Base-by-base conservation (phyloP, 2,113 vertebrate species). In the Phylloscopus trochiloides region DNA sequence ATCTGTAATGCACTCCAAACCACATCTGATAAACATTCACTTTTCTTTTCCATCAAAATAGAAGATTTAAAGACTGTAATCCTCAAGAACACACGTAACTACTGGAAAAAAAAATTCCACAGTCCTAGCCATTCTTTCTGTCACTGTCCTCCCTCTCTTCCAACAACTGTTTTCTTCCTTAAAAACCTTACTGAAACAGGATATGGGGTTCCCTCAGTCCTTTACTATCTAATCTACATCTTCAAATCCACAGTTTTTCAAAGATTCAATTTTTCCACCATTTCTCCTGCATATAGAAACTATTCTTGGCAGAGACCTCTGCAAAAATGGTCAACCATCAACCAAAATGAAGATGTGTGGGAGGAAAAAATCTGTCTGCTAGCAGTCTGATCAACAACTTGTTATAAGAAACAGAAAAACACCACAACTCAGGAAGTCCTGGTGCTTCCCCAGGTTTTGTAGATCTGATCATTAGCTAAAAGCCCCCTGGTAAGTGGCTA, bases 331-430 rank as follows among this genome's bases (percentile, higher is more conserved):
- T 76, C 40, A 79, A 52, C 62, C 57, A 88, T 66, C 40, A 86
- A 47, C 54, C 84, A 55, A 95, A 93, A 89, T 34, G 26, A 97
- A 61, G 38, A 51, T 25, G 24, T 9, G 80, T 90, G 72, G 91
- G 92, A 92, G 65, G 84, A 63, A 94, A 82, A 93, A 93, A 94
- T 91, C 87, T 94, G 91, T 75, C 73, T 95, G 55, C 76, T 86
- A 92, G 57, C 89, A 84, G 52, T 74, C 61, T 95, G 86, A 95
- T 86, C 92, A 97, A 86, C 76, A 94, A 38, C 48, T 67, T 91
- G 91, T 67, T 81, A 91, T 17, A 16, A 75, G 73, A 96, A 96
- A 94, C 74, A 92, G 50, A 74, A 92, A 93, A 92, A 84, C 31
- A 86, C 8, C 47, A 71, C 25, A 91, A 26, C 25, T 72, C 40